Evolutionary conservation across 2,113 vertebrate species (phyloP), one percentile per base, ranked within the genome.

Genomic region (Chloropsis hardwickii): DNA sequence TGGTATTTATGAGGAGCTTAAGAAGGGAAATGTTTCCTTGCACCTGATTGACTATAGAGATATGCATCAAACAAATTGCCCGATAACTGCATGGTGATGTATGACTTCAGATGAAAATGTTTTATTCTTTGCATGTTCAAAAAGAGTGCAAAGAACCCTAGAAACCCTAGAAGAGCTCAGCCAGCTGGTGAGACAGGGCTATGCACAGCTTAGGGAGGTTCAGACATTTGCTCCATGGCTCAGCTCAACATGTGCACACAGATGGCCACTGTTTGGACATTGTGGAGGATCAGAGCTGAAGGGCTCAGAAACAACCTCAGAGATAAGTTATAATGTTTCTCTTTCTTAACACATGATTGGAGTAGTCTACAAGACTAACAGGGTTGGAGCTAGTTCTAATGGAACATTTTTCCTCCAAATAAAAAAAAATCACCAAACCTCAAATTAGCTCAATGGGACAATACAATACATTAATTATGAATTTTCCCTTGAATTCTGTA

Each of bases 1-100:
- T 60, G 14, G 2, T 64, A 33, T 24, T 73, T 69, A 33, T 60
- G 54, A 60, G 31, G 5, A n/a, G 25, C 5, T 73, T 50, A 67
- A 27, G 37, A 73, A 54, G 24, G 16, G 42, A 81, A 45, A 35
- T 14, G 22, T 66, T 69, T 14, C 11, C 10, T 47, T 35, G 39
- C 6, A 18, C 13, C 20, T 35, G 5, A 58, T 33, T 54, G 0
- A 0, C 24, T 64, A 3, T 2, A 37, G 22, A 48, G 5, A 11
- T 31, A 31, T 3, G 6, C 15, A 64, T 20, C 4, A 2, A 14
- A 31, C 2, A 3, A 54, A 54, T 48, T 73, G 20, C 23, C 17
- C 56, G 45, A 16, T 15, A 76, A 53, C 4, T 0, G 1, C 42
- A 29, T 1, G 2, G 18, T 48, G 44, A 71, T 10, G 1, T 6